phyloP scores from a whole-genome alignment of 2,113 vertebrate genomes.

The Onychostoma macrolepis region DNA sequence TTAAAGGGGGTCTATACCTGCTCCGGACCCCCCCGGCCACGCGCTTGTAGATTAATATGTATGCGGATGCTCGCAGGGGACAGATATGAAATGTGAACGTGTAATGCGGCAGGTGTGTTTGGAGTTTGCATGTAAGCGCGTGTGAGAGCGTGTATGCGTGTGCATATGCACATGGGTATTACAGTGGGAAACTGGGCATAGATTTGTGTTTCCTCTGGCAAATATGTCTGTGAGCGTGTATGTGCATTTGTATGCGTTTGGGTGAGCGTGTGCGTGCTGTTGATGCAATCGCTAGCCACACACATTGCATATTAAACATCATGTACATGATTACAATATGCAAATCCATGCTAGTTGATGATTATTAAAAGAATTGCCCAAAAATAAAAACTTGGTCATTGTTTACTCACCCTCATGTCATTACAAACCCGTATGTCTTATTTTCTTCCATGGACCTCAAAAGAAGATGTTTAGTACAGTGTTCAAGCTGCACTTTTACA shows the following conservation, averaged over 20 bases:
- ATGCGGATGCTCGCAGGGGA: background rate
- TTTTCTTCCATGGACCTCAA: background rate
- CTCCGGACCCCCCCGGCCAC: conserved; percentile 12
- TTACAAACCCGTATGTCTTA: background rate
- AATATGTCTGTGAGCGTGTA: conserved; percentile 51
- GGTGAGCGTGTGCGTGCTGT: background rate
- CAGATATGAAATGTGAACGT: conserved; percentile 13
- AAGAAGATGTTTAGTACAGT: background rate
- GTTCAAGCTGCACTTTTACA: background rate
- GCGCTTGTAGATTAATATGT: conserved; percentile 20
- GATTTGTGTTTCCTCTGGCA: conserved; percentile 29
- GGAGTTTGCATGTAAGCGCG: conserved; percentile 64
- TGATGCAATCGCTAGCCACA: background rate
- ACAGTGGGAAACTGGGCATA: background rate
- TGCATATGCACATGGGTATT: conserved; percentile 15
- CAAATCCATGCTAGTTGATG: background rate
- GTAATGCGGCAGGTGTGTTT: conserved; percentile 50
- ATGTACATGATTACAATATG: background rate
- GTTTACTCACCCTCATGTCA: background rate
- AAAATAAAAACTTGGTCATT: background rate
- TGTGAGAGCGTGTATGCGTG: conserved; percentile 57
- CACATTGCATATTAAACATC: background rate
- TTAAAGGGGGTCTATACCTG: conserved; percentile 47
- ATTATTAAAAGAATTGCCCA: background rate
- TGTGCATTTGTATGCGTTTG: background rate